phyloP scores from a whole-genome alignment of 2,888 invertebrate species.

The Drosophila mettleri region DNA sequence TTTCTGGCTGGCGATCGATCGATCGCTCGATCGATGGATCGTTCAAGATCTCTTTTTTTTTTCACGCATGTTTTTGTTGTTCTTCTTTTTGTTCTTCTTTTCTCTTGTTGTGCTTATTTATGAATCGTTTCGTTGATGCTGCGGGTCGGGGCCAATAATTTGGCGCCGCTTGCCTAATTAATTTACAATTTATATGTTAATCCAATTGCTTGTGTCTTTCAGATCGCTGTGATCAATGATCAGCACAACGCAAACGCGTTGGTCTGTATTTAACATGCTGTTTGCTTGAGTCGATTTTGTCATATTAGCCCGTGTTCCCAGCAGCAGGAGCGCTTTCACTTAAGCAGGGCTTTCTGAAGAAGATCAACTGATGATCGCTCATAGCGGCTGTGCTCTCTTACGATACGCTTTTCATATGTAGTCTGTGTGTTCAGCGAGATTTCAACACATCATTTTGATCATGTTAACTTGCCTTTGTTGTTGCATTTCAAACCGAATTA shows the following conservation, averaged over 20 bases:
- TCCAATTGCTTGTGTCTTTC: slow-evolving; percentile 60
- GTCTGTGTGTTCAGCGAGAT: background rate
- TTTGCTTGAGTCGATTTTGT: slow-evolving; percentile 20
- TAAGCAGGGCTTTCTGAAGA: slow-evolving; percentile 3
- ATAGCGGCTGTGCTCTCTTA: background rate
- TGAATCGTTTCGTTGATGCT: slow-evolving; percentile 51
- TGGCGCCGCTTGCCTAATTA: slow-evolving; percentile 75
- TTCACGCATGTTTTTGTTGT: slow-evolving; percentile 16
- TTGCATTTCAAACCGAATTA: slow-evolving; percentile 14
- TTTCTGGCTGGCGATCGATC: slow-evolving; percentile 53
- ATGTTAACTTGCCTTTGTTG: background rate
- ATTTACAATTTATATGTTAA: slow-evolving; percentile 79
- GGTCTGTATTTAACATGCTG: slow-evolving; percentile 10
- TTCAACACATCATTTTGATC: slow-evolving; percentile 37
- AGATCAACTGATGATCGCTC: slow-evolving; percentile 8
- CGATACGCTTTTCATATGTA: background rate
- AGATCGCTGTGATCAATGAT: slow-evolving; percentile 49
- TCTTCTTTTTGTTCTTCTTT: slow-evolving; percentile 14
- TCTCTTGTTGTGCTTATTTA: slow-evolving; percentile 42
- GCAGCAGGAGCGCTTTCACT: slow-evolving; percentile 57
- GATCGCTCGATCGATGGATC: slow-evolving; percentile 53
- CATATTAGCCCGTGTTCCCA: slow-evolving; percentile 37
- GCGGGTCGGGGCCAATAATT: slow-evolving; percentile 67
- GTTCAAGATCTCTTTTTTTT: slow-evolving; percentile 40
- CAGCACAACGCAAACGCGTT: slow-evolving; percentile 18